Evolutionary conservation across 2,888 invertebrate species (phyloP), one percentile per base, ranked within the genome.

Genomic region (Oxytorus armatus): DNA sequence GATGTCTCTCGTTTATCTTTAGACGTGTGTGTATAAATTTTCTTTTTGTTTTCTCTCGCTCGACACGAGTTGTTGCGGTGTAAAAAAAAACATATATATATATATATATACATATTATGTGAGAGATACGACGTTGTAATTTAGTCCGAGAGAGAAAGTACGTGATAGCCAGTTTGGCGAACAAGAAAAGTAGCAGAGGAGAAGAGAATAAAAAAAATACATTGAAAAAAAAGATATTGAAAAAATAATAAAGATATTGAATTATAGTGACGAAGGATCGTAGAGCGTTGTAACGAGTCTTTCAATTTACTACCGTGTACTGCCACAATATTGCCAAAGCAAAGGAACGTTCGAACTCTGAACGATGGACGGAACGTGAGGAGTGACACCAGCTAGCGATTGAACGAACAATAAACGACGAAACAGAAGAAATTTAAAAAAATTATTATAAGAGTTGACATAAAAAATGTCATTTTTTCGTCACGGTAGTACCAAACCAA

Each of bases 271-370:
- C 42, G 51, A 59, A 59, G 3, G 33, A 70, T 79, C 36, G 36
- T 36, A 59, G 25, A 61, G 75, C n/a, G n/a, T n/a, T n/a, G n/a
- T n/a, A 84, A 86, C 76, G 81, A 88, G 88, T 89, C 89, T 88
- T 89, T 90, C 88, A 88, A 86, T 86, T 89, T 85, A 89, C 87
- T 88, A 89, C 85, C 85, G 85, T 10, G 21, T 89, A 89, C 89
- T 90, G 89, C 88, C 90, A n/a, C n/a, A 88, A 88, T 81, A 70
- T 87, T 87, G 87, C 87, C 84, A 85, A 88, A 83, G 79, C 82
- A 84, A 86, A 79, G 33, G 1, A 42, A 73, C 25, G 63, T 16
- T 11, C 42, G 42, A 68, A 29, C n/a, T n/a, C n/a, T 16, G 42
- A 7, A 16, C n/a, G 33, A 59, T 47, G 11, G 44, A 47, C n/a